These are phyloP conservation scores for Dastarcus helophoroides DNA, from an alignment of 2,888 invertebrate species.

Conservation along the genomic window DNA sequence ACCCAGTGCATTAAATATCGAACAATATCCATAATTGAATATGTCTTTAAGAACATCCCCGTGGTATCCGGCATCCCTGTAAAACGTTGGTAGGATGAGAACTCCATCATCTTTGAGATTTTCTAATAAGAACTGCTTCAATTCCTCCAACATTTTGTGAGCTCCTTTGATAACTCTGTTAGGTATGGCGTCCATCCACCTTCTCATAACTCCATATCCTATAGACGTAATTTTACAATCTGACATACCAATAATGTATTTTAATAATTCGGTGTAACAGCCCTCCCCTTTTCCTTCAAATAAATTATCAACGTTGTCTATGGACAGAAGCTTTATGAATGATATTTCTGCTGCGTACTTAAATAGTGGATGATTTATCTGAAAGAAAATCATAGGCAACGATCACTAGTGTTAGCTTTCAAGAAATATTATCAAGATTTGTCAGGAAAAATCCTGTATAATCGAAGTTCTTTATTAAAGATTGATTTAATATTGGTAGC, in stretches of 20 bases:
- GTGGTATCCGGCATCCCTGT: constrained; percentile 55
- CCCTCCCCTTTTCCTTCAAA: constrained; percentile 53
- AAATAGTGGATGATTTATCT: constrained; percentile 53
- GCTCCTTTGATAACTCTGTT: constrained; percentile 8
- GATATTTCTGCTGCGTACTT: constrained; percentile 54
- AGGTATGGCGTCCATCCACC: constrained; percentile 18
- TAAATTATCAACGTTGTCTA: constrained; percentile 52
- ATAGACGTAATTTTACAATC: constrained; percentile 56
- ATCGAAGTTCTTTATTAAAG: too few relatives aligned
- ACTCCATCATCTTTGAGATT: constrained; percentile 57
- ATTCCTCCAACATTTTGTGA: constrained; percentile 38
- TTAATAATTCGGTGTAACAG: constrained; percentile 52
- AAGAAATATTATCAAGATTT: too few relatives aligned
- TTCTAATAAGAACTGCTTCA: constrained; percentile 45
- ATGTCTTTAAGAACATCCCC: constrained; percentile 54
- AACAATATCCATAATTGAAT: constrained; percentile 65
- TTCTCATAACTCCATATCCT: constrained; percentile 39
- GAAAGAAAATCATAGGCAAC: too few relatives aligned
- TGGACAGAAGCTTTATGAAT: constrained; percentile 42
- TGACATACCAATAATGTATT: constrained; percentile 50
- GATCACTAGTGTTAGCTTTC: too few relatives aligned
- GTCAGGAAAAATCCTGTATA: too few relatives aligned
- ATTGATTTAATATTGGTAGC: too few relatives aligned
- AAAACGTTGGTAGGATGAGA: constrained; percentile 56
- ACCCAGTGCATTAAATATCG: constrained; percentile 71